phyloP scores from a whole-genome alignment of 2,113 vertebrate species.

The Bombycilla garrulus region DNA sequence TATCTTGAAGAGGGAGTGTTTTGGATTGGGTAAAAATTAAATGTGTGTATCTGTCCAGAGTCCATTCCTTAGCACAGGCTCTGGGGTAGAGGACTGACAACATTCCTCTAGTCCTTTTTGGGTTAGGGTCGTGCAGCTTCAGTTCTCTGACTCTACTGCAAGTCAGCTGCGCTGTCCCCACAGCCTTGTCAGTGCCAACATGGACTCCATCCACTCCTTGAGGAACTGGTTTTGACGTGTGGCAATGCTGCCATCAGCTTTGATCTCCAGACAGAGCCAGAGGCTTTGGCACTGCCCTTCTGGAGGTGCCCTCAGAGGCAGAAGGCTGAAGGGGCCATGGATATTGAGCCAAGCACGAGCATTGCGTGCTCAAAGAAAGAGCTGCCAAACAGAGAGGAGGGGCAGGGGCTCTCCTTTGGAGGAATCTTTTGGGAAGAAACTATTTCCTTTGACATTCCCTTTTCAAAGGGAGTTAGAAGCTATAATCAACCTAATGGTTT shows the following conservation, averaged over 20 bases:
- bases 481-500: not conserved
- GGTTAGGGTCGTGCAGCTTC: not conserved
- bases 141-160: not conserved
- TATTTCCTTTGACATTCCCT: not conserved
- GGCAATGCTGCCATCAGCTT: not conserved
- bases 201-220: not conserved
- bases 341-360: not conserved
- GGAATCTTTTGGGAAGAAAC: not conserved
- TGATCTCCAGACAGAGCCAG: not conserved
- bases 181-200: fast-evolving
- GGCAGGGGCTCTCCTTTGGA: not conserved
- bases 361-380: not conserved
- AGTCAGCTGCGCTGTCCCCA: fast-evolving
- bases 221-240: not conserved
- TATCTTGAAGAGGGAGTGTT: not conserved
- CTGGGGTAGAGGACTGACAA: not conserved
- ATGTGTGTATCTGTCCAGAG: not conserved
- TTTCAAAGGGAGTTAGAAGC: not conserved
- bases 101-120: not conserved
- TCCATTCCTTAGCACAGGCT: not conserved
- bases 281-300: not conserved
- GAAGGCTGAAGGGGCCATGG: not conserved
- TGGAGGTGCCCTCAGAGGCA: not conserved
- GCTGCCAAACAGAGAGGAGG: not conserved
- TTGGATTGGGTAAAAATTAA: not conserved